phyloP scores from a whole-genome alignment of 2,797 vertebrate species.

The Acipenser oxyrinchus region DNA sequence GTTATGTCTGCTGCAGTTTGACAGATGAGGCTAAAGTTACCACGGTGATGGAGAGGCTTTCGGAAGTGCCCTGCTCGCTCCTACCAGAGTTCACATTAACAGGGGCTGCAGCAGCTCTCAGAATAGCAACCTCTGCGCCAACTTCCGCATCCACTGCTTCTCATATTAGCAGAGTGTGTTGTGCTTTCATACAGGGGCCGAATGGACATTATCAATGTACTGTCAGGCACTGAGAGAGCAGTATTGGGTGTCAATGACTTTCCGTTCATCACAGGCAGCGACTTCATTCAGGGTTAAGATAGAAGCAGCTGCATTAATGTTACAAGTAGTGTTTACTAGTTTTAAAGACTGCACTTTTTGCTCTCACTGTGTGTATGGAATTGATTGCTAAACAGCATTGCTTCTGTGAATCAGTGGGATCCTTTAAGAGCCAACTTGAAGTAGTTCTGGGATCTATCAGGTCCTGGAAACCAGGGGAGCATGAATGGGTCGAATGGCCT shows the following conservation, averaged over 20 bases:
- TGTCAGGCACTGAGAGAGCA: not conserved
- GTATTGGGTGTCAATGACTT: too few species aligned
- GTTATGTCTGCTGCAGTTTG: not conserved
- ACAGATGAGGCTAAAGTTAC: slow-evolving; percentile 1
- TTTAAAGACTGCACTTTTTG: too few species aligned
- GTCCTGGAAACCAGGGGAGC: not conserved
- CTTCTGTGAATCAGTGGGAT: not conserved
- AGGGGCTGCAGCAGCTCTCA: not conserved
- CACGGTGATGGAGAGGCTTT: not conserved
- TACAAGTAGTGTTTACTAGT: too few species aligned
- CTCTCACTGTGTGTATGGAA: too few species aligned
- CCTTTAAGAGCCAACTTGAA: not conserved
- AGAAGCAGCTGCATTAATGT: too few species aligned
- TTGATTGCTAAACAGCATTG: too few species aligned
- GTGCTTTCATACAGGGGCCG: not conserved
- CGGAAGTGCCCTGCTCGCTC: too few species aligned
- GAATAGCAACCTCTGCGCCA: not conserved
- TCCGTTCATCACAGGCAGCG: too few species aligned
- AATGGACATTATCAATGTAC: not conserved
- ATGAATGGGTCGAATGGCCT: not conserved
- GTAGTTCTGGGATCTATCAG: not conserved
- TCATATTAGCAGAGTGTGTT: not conserved
- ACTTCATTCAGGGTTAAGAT: too few species aligned
- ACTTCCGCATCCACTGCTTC: not conserved
- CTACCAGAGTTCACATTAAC: not conserved